Base-by-base conservation (phyloP, 2,113 vertebrate genomes). In the Oceanodroma tethys region DNA sequence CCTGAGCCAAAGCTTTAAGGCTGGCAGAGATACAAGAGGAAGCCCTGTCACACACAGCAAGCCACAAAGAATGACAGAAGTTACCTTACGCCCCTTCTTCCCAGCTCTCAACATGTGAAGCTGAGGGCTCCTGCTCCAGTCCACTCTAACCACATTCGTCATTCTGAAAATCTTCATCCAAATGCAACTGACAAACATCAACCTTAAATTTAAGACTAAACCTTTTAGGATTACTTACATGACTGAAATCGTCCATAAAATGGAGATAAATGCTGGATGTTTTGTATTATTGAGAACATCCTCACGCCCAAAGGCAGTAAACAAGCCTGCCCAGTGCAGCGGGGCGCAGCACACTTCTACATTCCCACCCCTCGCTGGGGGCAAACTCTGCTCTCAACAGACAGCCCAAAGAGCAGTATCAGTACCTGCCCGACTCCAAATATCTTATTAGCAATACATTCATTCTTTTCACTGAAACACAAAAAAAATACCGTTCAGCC, bases 401-500 rank as follows among this genome's bases (percentile, higher is more conserved):
- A 68, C 47, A 50, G 50, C 47, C 79, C 79, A 83, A 56, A 74
- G 70, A 73, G 36, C 83, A 93, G 78, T 70, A 81, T 81, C 90
- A 79, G 93, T 66, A 95, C 96, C 97, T 97, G 97, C 95, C 97
- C 84, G 95, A 76, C 86, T 90, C 90, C 93, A 93, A 93, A 97
- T 93, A 25, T 4, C 4, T 38, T 34, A 60, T 30, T 56, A 97
- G 96, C 89, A 98, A 95, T 97, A 97, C 81, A 96, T 62, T 93
- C 91, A 93, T 89, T 66, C 97, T 96, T 96, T 86, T 96, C 71
- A 95, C 93, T 96, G 15, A 90, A 98, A 96, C 97, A 82, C 96
- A 98, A 97, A 97, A 97, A 97, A 94, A 72, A 91, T 60, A 56
- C 97, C 97, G 96, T 96, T 97, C 94, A 59, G 97, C 96, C 97